Evolutionary conservation across 2,888 invertebrate species (phyloP), one percentile per base, ranked within the genome.

Genomic region (Rambutsinella grinnellia): DNA sequence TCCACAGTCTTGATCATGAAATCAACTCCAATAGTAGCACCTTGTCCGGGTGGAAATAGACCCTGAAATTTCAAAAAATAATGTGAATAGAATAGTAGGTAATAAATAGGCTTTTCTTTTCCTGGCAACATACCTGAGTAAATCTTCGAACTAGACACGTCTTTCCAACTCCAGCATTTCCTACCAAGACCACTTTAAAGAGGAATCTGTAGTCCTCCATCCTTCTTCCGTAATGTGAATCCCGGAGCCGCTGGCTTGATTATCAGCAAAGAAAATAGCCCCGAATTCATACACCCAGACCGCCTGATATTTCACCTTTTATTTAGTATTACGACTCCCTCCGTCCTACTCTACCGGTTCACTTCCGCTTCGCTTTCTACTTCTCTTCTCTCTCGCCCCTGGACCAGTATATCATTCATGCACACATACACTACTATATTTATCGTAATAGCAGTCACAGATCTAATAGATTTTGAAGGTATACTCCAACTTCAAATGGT

Each of bases 201-300:
- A 99, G 90, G 90, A 97, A 99, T 89, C 97, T 98, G 89, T 98
- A 99, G 90, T 99, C 99, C 89, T 97, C 97, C 97, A 97, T 97
- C 62, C 62, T 72, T 27, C 54, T 47, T 24, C 46, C n/a, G 10
- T 21, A 5, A 8, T 36, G 53, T 28, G 24, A 53, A 53, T 65
- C 36, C 53, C 51, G 28, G 58, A 58, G 58, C 63, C 28, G 36
- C 57, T 26, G 23, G 51, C 66, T 57, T 66, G 53, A 63, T 72
- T 72, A 66, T 66, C 72, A 65, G 56, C 62, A 53, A 36, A 44
- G 53, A 65, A 51, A 65, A 49, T n/a, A 54, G n/a, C n/a, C 15
- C 57, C 72, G 57, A 44, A 62, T 57, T 63, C 72, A 71, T 72
- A 63, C 65, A 53, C 23, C 26, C 58, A 54, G 60, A 60, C 61